Base-by-base conservation (phyloP, 2,797 vertebrate genomes). In the Melanotaenia parkinsoni region DNA sequence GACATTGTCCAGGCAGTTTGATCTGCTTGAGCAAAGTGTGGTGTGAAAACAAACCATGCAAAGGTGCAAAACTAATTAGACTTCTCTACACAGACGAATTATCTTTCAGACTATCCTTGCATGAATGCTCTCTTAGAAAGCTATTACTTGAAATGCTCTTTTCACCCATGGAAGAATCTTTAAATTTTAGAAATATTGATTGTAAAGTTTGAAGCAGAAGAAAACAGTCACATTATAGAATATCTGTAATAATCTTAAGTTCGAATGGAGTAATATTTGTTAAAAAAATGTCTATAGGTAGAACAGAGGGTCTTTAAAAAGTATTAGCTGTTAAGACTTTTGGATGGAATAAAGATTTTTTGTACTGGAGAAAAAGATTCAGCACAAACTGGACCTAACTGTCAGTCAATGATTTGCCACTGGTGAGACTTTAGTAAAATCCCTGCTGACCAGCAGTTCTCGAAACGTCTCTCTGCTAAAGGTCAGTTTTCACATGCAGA, bases 401-500 rank as follows among this genome's bases (percentile, higher is more conserved):
- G 38, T 32, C 45, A 57, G 72, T 57, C 0, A 2, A 20, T 60
- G 16, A 43, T 63, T 45, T 77, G 43, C 76, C 67, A 70, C 73
- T 64, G 53, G 51, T 11, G 51, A 74, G 70, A 61, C 63, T 74
- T 77, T 30, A 57, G 24, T 63, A 32, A 81, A 87, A 76, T 86
- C 79, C 72, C 77, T 40, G 24, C 22, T 66, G 79, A 79, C 64
- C 47, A 72, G 43, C 61, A 51, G 61, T 61, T 74, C 78, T 63
- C 71, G 63, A 30, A 45, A 37, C 4, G 30, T 64, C 66, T 74
- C 56, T 50, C 57, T 35, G 68, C 60, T 78, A 87, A 91, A 94
- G 89, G 89, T 92, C 87, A 87, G 53, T 78, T 87, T 86, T 79
- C 76, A 88, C 72, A 86, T 85, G 71, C 63, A 88, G 83, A 87